phyloP scores from a whole-genome alignment of 2,113 vertebrate genomes.

The Epinephelus lanceolatus region DNA sequence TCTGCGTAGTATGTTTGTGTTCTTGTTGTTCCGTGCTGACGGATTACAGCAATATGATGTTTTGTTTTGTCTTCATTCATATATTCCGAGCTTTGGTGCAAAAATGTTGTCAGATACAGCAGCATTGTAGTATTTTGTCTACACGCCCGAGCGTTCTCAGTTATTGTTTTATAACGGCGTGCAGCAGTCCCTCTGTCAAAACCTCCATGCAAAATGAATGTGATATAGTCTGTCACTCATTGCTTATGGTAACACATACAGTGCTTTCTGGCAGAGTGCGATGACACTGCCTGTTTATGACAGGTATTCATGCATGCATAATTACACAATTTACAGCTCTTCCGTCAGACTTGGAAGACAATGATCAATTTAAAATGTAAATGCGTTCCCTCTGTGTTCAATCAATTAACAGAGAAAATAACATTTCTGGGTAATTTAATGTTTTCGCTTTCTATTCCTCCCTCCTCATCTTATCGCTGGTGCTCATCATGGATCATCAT shows the following conservation, averaged over 20 bases:
- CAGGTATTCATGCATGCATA: slow-evolving; percentile 70
- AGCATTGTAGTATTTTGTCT: slow-evolving; percentile 29
- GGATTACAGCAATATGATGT: slow-evolving; percentile 33
- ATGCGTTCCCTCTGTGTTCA: slow-evolving; percentile 61
- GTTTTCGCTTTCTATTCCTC: slow-evolving; percentile 26
- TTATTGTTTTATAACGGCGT: slow-evolving; percentile 41
- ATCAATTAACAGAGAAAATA: slow-evolving; percentile 68
- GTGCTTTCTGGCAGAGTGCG: slow-evolving; percentile 32
- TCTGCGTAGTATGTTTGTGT: slow-evolving; percentile 21
- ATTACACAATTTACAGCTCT: slow-evolving; percentile 62
- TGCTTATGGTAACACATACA: slow-evolving; percentile 45
- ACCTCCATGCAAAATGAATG: slow-evolving; percentile 43
- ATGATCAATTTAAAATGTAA: slow-evolving; percentile 76
- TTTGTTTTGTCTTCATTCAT: slow-evolving; percentile 28
- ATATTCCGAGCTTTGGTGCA: slow-evolving; percentile 21
- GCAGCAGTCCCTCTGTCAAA: slow-evolving; percentile 29
- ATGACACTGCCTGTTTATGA: slow-evolving; percentile 45
- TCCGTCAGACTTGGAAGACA: slow-evolving; percentile 63
- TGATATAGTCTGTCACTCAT: slow-evolving; percentile 53
- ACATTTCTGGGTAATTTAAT: slow-evolving; percentile 52
- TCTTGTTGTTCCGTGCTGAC: slow-evolving; percentile 22
- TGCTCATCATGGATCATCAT: slow-evolving; percentile 35
- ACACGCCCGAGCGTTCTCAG: background rate
- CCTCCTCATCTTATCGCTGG: slow-evolving; percentile 30
- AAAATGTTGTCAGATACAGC: slow-evolving; percentile 33